Evolutionary conservation across 2,888 invertebrate genomes (phyloP).

Genomic region (Plagodis dolabraria): DNA sequence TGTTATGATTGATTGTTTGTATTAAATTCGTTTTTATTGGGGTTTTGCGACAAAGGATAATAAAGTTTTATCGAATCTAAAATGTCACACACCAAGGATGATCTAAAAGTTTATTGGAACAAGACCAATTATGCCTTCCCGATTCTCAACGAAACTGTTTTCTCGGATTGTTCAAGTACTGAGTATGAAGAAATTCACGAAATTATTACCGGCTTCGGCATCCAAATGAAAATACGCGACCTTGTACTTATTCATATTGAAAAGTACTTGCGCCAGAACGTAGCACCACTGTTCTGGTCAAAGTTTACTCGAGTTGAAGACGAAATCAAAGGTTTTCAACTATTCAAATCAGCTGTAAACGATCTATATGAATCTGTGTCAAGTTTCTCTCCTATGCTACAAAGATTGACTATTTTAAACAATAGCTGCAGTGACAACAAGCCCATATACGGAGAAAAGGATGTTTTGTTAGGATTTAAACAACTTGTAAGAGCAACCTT

Average conservation of each 20-base stretch:
- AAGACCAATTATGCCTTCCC: conserved; percentile 78
- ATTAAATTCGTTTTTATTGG: no score
- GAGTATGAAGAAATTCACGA: conserved; percentile 75
- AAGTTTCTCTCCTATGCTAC: conserved; percentile 82
- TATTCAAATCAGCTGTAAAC: conserved; percentile 88
- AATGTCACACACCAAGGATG: conserved; percentile 65
- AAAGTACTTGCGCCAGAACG: conserved; percentile 84
- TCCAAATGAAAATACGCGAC: conserved; percentile 74
- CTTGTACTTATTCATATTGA: conserved; percentile 80
- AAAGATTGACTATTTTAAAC: conserved; percentile 82
- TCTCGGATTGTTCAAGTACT: conserved; percentile 63
- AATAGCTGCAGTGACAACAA: conserved; percentile 70
- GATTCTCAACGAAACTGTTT: conserved; percentile 69
- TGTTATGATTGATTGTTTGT: no score
- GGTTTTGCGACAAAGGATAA: no score
- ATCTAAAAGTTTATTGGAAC: conserved; percentile 72
- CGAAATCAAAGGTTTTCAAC: conserved; percentile 86
- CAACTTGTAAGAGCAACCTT: conserved; percentile 87
- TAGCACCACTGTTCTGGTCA: conserved; percentile 88
- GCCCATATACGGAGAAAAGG: conserved; percentile 81
- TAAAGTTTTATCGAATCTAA: neutral
- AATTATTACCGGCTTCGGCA: conserved; percentile 66
- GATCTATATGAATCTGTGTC: conserved; percentile 85
- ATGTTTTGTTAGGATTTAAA: conserved; percentile 85
- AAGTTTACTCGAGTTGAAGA: conserved; percentile 83